Base-by-base conservation (phyloP, 2,888 invertebrate species). In the Orchestes rusci region DNA sequence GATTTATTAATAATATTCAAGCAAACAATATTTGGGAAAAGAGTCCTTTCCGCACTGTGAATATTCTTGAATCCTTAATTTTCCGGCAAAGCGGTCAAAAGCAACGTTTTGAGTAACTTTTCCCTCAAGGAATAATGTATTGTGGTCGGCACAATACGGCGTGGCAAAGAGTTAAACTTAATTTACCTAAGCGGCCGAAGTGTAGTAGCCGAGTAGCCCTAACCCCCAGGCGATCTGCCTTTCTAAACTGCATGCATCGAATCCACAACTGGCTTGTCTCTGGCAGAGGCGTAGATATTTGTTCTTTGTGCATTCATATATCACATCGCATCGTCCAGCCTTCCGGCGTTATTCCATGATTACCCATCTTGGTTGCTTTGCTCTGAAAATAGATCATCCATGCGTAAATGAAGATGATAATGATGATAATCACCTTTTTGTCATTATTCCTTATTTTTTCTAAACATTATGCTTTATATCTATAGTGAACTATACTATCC, bases 31-130 rank as follows among this genome's bases (percentile, higher is more conserved):
- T 41, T 45, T 37, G 12, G 46, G 42, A 29, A 31, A 28, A 16
- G 30, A 29, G 39, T 41, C 31, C 35, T 37, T 38, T 46, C 46
- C 42, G 38, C 37, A 40, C 36, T n/a, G 29, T 19, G 38, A 34
- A 33, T 42, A 46, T 42, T 46, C 38, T 46, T 46, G 46, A 46
- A 46, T 46, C 46, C 46, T 42, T 46, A 46, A 48, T 45, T 49
- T 49, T 45, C 49, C 49, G 49, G 49, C 39, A 37, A 42, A 30
- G 45, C 49, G 49, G 49, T 49, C 49, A 49, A 49, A 50, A 47
- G 46, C 46, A 47, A 50, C 50, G 38, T 50, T 50, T 50, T 50
- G 43, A 46, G 50, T 27, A 36, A 50, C 46, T 50, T 50, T 50
- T 44, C 50, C 50, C 43, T 31, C 32, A 50, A 47, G 50, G 46